These are phyloP conservation scores for Mellilla xanthometata DNA, from an alignment of 2,888 invertebrate species.

Conservation along the genomic window DNA sequence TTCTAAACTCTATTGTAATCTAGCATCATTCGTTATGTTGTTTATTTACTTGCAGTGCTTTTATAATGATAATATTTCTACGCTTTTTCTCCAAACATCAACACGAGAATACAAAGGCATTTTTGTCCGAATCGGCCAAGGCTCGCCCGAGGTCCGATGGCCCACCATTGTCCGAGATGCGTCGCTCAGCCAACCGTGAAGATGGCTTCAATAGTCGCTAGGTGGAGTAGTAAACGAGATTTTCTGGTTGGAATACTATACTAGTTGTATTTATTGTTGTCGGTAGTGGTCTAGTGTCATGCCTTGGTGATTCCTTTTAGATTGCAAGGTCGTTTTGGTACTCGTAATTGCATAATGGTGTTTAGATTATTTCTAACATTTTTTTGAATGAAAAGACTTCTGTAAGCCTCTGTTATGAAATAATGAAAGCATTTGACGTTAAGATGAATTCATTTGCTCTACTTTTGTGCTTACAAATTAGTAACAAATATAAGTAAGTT, in stretches of 20 bases:
- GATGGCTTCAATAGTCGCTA: slow-evolving; percentile 42
- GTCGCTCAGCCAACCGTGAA: slow-evolving; percentile 48
- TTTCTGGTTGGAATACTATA: slow-evolving; percentile 15
- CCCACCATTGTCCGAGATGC: slow-evolving; percentile 46
- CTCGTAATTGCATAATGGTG: too few species aligned
- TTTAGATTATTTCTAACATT: too few species aligned
- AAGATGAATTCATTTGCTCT: too few species aligned
- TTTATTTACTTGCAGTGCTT: too few species aligned
- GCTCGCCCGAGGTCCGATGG: slow-evolving; percentile 48
- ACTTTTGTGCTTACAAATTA: too few species aligned
- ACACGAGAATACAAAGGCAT: slow-evolving; percentile 21
- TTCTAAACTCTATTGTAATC: too few species aligned
- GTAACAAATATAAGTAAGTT: too few species aligned
- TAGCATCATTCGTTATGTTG: too few species aligned
- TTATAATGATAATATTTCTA: too few species aligned
- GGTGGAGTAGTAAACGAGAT: slow-evolving; percentile 14
- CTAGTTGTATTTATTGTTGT: not conserved
- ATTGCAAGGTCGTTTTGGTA: not conserved
- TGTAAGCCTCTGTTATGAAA: too few species aligned
- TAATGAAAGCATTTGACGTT: too few species aligned
- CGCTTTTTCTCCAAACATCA: slow-evolving; percentile 2
- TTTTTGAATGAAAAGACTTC: too few species aligned
- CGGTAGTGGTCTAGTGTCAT: slow-evolving; percentile 1
- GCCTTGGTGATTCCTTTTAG: slow-evolving; percentile 4
- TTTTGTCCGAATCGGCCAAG: slow-evolving; percentile 48